phyloP scores from a whole-genome alignment of 2,113 vertebrate genomes.

The Malurus alboscapulatus region DNA sequence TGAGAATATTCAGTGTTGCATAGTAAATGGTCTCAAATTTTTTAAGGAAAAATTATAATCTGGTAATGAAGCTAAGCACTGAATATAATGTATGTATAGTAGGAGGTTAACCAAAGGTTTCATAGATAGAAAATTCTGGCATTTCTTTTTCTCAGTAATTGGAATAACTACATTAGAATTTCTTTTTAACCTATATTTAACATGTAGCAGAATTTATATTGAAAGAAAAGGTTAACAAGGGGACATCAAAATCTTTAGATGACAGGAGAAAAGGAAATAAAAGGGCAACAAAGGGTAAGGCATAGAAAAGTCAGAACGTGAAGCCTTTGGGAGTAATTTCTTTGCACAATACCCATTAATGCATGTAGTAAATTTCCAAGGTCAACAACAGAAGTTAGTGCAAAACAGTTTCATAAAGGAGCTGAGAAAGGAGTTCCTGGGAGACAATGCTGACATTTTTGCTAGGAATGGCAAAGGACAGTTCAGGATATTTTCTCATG shows the following conservation, averaged over 20 bases:
- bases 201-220: not conserved
- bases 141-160: not conserved
- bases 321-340: not conserved
- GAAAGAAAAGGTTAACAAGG: not conserved
- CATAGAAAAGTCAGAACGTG: not conserved
- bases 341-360: conserved; percentile 1
- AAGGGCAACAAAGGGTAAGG: not conserved
- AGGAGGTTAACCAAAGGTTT: not conserved
- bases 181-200: not conserved
- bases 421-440: not conserved
- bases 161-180: not conserved
- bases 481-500: not conserved
- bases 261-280: not conserved
- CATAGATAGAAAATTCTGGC: not conserved
- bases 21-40: not conserved
- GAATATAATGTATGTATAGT: not conserved
- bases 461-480: not conserved
- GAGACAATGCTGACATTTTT: not conserved
- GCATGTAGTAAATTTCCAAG: conserved; percentile 22
- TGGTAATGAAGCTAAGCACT: not conserved
- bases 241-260: not conserved
- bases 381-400: conserved; percentile 30
- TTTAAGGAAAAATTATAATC: not conserved
- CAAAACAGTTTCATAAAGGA: conserved; percentile 19
- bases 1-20: not conserved